Conservation (phyloP, 2,113 vertebrate genomes). For the Numenius arquata region DNA sequence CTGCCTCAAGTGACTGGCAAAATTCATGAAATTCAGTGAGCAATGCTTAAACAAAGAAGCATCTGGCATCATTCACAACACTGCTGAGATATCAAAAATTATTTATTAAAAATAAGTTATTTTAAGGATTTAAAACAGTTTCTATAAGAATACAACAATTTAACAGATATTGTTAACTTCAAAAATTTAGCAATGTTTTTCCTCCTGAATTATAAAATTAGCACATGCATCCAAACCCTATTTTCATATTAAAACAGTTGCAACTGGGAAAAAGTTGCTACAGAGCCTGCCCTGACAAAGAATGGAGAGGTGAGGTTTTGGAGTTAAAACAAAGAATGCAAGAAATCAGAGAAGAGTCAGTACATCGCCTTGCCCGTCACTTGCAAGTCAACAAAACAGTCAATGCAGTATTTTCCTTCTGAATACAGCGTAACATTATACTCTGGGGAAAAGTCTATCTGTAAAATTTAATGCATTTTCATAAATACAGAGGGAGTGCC, state of each 20-base stretch:
- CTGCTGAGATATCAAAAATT: slow-evolving; percentile 9
- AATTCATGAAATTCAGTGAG: neutral
- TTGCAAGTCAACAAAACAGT: neutral
- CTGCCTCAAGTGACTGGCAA: neutral
- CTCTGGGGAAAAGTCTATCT: neutral
- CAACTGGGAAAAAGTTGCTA: neutral
- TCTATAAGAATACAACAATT: neutral
- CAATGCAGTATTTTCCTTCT: neutral
- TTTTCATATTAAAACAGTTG: neutral
- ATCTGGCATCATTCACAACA: neutral
- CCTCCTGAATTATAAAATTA: neutral
- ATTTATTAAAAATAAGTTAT: slow-evolving; percentile 65
- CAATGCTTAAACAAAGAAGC: neutral
- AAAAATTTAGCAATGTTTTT: neutral
- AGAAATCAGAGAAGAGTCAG: neutral
- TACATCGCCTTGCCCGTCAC: neutral
- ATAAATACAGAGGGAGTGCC: neutral
- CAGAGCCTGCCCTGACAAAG: neutral
- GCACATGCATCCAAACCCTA: neutral
- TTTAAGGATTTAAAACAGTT: slow-evolving; percentile 17
- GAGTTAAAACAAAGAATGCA: neutral
- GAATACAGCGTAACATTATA: neutral
- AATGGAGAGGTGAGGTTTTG: neutral
- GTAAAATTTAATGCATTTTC: neutral
- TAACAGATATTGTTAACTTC: neutral